A percentile compares a stretch with the other conserved stretches of the same genome.
These are phyloP conservation scores for Astatoreochromis straeleni DNA, from an alignment of 2,113 vertebrate genomes.

Conservation along the genomic window DNA sequence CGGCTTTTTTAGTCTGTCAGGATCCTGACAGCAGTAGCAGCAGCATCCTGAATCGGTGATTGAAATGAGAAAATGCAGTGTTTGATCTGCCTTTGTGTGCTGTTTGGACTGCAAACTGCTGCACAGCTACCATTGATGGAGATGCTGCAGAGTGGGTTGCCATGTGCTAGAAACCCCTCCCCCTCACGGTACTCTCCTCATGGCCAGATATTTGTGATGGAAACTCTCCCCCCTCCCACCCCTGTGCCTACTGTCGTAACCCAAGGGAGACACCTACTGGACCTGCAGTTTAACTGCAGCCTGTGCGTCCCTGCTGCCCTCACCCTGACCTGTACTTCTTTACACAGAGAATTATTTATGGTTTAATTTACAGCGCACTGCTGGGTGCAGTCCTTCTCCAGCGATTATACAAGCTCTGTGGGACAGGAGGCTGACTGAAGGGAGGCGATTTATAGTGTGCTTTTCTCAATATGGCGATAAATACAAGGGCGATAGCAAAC, in stretches of 20 bases:
- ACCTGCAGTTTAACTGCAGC: neutral
- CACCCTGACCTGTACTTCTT: constrained; percentile 21
- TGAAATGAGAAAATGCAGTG: neutral
- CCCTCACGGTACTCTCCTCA: constrained; percentile 3
- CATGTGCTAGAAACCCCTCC: constrained; percentile 37
- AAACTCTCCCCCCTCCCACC: constrained; percentile 6
- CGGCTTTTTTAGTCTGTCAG: neutral
- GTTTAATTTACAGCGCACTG: neutral
- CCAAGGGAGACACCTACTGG: constrained; percentile 39
- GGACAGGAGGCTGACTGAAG: neutral
- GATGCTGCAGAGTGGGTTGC: constrained; percentile 38
- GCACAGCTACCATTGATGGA: neutral
- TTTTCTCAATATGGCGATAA: neutral
- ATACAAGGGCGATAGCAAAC: neutral
- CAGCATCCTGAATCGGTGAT: neutral
- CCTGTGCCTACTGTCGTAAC: neutral
- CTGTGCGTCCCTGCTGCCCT: neutral
- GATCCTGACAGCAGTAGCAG: neutral
- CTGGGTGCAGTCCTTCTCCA: neutral
- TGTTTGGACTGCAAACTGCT: neutral
- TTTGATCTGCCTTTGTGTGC: neutral
- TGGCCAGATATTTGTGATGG: constrained; percentile 9
- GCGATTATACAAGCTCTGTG: neutral
- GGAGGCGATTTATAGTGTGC: neutral
- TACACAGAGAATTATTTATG: constrained; percentile 29